These are phyloP conservation scores for Lepidochrysops patricia DNA, from an alignment of 2,888 invertebrate species.

Conservation along the genomic window DNA sequence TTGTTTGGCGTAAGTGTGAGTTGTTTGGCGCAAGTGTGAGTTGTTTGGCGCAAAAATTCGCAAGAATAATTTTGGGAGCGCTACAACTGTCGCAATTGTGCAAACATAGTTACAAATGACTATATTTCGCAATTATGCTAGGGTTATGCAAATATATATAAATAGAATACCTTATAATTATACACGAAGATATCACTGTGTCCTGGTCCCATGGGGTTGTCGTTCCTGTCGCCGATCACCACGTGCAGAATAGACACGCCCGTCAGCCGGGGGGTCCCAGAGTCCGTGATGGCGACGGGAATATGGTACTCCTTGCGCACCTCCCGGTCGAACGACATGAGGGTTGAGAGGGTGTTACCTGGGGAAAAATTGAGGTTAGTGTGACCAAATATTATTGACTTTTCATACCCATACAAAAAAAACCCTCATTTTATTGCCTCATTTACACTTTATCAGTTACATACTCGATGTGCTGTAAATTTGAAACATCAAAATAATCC, in stretches of 20 bases:
- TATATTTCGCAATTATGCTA: no score
- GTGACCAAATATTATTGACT: no score
- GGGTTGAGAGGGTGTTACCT: conserved; percentile 80
- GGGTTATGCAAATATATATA: no score
- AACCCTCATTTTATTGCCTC: no score
- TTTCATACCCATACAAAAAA: no score
- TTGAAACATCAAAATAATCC: neutral
- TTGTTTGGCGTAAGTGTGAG: no score
- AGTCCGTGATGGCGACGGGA: conserved; percentile 92
- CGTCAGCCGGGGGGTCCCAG: conserved; percentile 81
- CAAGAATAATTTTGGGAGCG: no score
- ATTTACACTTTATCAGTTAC: neutral
- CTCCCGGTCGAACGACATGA: conserved; percentile 89
- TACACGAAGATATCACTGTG: conserved; percentile 94
- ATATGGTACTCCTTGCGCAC: conserved; percentile 89
- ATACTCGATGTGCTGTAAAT: no score
- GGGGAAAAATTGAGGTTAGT: conserved; percentile 20
- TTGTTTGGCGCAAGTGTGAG: no score
- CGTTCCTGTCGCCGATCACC: conserved; percentile 95
- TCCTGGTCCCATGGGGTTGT: conserved; percentile 91
- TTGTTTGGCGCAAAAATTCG: no score
- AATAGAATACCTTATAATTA: conserved; percentile 94
- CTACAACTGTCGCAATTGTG: no score
- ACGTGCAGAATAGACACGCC: conserved; percentile 89
- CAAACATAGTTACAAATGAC: no score